A percentile compares a stretch with the other conserved stretches of the same genome.
Evolutionary conservation across 2,113 vertebrate genomes (phyloP).

Genomic region (Scalopus aquaticus): DNA sequence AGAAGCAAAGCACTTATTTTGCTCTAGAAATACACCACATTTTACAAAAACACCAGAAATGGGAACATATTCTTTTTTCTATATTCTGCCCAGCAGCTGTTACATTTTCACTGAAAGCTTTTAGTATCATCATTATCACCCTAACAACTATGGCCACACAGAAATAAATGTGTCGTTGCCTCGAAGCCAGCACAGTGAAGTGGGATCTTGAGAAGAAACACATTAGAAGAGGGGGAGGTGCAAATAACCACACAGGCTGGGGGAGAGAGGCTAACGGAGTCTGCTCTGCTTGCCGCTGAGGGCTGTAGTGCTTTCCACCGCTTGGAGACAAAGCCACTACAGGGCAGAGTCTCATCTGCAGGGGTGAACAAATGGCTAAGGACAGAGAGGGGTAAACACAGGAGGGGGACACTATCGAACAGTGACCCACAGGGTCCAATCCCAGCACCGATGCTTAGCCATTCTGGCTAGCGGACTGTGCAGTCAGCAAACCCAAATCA

Average conservation of each 20-base stretch:
- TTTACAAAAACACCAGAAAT: neutral
- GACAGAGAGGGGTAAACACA: neutral
- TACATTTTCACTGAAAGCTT: neutral
- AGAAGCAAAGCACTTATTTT: neutral
- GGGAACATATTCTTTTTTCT: neutral
- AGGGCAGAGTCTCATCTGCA: neutral
- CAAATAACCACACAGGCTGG: neutral
- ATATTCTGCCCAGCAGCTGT: neutral
- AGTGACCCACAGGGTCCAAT: neutral
- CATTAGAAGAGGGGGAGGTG: neutral
- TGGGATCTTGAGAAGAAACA: neutral
- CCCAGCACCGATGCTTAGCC: neutral
- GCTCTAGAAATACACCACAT: neutral
- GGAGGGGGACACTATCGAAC: too few species aligned
- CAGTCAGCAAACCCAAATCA: neutral
- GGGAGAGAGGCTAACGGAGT: neutral
- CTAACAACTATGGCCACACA: neutral
- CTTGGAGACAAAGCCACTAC: neutral
- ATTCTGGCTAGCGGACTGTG: neutral
- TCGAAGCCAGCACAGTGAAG: neutral
- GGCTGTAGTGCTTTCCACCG: neutral
- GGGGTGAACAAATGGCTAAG: rapidly evolving
- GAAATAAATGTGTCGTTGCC: neutral
- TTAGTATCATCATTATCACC: neutral
- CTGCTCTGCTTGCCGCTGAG: neutral